These are phyloP conservation scores for Heliocidaris tuberculata DNA, from an alignment of 35 echinoderm and acorn worm genomes.

Conservation along the genomic window DNA sequence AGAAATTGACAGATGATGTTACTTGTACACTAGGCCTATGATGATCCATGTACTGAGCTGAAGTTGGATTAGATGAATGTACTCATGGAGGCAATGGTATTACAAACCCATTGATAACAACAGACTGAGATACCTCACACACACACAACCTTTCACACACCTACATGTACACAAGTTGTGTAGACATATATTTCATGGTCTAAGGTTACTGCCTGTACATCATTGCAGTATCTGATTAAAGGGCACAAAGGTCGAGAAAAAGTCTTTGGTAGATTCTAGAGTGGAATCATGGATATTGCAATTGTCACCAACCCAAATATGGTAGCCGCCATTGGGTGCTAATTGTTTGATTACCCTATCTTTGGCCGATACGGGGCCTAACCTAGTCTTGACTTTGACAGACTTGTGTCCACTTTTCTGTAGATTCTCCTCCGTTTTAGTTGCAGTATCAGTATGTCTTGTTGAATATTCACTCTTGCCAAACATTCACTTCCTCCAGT, in stretches of 20 bases:
- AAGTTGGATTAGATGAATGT: background rate
- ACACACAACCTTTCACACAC: background rate
- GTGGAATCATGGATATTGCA: background rate
- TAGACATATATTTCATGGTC: background rate
- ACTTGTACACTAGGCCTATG: too few relatives aligned
- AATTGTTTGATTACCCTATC: background rate
- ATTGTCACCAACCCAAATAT: background rate
- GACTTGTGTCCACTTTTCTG: background rate
- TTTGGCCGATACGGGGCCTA: background rate
- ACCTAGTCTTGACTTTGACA: background rate
- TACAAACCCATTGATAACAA: background rate
- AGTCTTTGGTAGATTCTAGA: background rate
- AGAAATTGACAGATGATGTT: too few relatives aligned
- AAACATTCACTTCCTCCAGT: too few relatives aligned
- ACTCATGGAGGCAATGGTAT: background rate
- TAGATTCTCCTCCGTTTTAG: too few relatives aligned
- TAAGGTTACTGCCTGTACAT: background rate
- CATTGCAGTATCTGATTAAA: background rate
- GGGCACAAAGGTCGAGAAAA: background rate
- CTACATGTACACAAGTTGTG: background rate
- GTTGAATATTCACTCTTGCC: too few relatives aligned
- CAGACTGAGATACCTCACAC: background rate
- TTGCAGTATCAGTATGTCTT: too few relatives aligned
- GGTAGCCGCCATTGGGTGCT: background rate
- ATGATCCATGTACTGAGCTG: background rate